Evolutionary conservation across 2,113 vertebrate species (phyloP).

Genomic region (Pantherophis guttatus): DNA sequence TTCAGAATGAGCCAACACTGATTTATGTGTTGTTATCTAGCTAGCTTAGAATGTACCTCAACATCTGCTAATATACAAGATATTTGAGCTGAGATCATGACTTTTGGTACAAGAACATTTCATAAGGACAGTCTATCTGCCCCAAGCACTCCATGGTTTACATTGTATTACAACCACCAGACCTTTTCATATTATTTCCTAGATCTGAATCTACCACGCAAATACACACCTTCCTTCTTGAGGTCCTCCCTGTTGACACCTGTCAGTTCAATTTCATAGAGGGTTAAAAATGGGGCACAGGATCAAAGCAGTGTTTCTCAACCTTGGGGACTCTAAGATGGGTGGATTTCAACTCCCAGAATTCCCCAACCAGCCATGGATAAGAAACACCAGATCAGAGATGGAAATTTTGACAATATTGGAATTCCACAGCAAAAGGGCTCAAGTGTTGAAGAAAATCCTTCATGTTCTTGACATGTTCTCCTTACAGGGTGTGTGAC

Average conservation of each 20-base stretch:
- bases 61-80: background rate
- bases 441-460: background rate
- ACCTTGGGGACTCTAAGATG: background rate
- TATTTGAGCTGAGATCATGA: background rate
- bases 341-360: background rate
- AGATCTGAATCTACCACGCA: background rate
- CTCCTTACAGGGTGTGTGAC: slow-evolving; percentile 74
- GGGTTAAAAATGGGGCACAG: background rate
- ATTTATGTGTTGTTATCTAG: background rate
- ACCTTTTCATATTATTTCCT: background rate
- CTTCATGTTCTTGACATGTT: background rate
- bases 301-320: background rate
- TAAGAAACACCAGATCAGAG: background rate
- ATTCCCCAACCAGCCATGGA: background rate
- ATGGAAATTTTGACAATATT: background rate
- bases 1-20: background rate
- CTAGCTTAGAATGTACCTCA: background rate
- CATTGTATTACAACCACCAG: background rate
- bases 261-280: background rate
- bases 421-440: background rate
- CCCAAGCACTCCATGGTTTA: background rate
- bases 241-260: background rate
- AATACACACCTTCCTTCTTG: background rate
- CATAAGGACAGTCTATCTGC: background rate
- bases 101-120: background rate